phyloP scores from a whole-genome alignment of 2,888 invertebrate genomes.

The Drosophila barbarae region DNA sequence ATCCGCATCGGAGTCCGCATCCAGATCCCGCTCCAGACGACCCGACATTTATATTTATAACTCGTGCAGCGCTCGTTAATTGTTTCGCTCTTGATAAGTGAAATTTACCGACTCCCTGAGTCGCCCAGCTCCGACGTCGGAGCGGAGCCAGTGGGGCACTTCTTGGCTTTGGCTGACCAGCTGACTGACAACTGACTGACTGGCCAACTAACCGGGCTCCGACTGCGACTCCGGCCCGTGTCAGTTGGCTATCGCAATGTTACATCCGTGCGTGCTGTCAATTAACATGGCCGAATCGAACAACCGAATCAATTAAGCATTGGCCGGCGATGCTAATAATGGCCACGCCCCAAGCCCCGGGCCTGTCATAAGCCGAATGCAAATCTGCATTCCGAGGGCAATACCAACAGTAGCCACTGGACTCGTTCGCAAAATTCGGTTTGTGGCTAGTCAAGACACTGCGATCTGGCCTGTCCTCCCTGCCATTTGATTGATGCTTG shows the following conservation, averaged over 20 bases:
- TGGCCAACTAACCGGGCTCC: constrained; percentile 28
- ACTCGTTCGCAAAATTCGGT: not conserved
- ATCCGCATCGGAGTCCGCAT: constrained; percentile 14
- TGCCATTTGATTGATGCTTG: constrained; percentile 71
- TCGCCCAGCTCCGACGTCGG: not conserved
- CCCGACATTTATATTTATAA: constrained; percentile 70
- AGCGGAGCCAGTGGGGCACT: constrained; percentile 1
- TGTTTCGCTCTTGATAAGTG: constrained; percentile 61
- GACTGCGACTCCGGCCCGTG: constrained; percentile 33
- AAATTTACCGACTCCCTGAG: constrained; percentile 49
- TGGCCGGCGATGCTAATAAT: constrained; percentile 64
- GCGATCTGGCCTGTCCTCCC: constrained; percentile 51
- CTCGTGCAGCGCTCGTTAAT: constrained; percentile 62
- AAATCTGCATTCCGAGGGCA: constrained; percentile 32
- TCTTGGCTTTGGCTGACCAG: constrained; percentile 12
- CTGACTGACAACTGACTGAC: constrained; percentile 55
- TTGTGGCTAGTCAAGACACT: constrained; percentile 7
- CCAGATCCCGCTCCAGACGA: constrained; percentile 39
- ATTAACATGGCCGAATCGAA: constrained; percentile 52
- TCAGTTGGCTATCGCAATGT: constrained; percentile 60
- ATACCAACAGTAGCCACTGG: constrained; percentile 12
- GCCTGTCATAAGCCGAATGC: constrained; percentile 38
- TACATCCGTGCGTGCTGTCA: constrained; percentile 62
- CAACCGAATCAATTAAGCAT: constrained; percentile 67
- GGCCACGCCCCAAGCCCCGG: constrained; percentile 48